A percentile compares a stretch with the other conserved stretches of the same genome.
These are phyloP conservation scores for Xiphorhynchus elegans DNA, from an alignment of 2,113 vertebrate genomes.

Conservation along the genomic window DNA sequence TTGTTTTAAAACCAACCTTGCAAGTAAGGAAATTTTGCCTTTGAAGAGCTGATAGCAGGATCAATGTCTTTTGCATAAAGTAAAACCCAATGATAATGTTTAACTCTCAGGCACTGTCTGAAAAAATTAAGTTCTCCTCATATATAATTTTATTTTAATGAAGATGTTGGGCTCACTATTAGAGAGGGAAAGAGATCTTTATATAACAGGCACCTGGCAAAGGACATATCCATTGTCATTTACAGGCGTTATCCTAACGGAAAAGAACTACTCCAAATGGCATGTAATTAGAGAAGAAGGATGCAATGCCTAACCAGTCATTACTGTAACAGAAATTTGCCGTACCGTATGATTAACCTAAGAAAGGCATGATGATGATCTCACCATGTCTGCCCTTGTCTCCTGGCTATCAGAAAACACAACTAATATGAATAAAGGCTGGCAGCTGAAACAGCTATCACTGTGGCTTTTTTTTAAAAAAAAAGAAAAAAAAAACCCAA, in stretches of 20 bases:
- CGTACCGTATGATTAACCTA: slow-evolving; percentile 11
- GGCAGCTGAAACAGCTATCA: slow-evolving; percentile 3
- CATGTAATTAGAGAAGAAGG: slow-evolving; percentile 44
- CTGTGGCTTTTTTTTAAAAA: background rate
- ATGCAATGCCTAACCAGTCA: slow-evolving; percentile 39
- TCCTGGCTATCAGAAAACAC: slow-evolving; percentile 24
- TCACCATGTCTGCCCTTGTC: slow-evolving; percentile 28
- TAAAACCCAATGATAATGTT: background rate
- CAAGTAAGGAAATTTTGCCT: background rate
- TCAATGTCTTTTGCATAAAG: background rate
- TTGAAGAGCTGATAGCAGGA: background rate
- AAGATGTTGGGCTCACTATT: background rate
- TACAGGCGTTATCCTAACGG: background rate
- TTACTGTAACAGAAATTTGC: slow-evolving; percentile 45
- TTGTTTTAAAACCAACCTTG: background rate
- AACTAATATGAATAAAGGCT: background rate
- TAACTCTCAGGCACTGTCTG: background rate
- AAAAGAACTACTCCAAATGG: slow-evolving; percentile 1
- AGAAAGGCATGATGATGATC: slow-evolving; percentile 28
- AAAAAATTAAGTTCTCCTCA: background rate
- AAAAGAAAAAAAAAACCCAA: background rate
- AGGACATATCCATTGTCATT: background rate
- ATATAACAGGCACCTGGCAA: slow-evolving; percentile 9
- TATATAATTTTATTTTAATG: background rate
- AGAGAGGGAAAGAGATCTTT: background rate